Evolutionary conservation across 2,888 invertebrate genomes (phyloP).

Genomic region (Pollenia labialis): DNA sequence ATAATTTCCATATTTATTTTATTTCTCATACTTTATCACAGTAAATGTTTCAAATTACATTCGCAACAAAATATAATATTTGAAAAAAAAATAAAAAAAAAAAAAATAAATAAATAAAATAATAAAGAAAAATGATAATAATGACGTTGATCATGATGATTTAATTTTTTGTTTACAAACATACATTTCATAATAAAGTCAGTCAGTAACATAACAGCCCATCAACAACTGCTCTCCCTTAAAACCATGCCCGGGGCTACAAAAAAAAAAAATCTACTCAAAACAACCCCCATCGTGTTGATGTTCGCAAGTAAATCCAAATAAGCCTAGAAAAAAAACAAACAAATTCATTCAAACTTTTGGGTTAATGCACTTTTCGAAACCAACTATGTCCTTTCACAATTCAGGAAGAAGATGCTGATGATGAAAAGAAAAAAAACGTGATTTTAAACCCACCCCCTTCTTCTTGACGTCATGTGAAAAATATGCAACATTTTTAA

Average conservation of each 20-base stretch:
- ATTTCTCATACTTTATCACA: constrained; percentile 7
- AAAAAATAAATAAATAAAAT: not conserved
- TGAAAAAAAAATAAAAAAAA: not conserved
- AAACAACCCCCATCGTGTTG: constrained; percentile 54
- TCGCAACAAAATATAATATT: not conserved
- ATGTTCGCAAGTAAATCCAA: constrained; percentile 4
- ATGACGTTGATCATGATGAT: constrained; percentile 10
- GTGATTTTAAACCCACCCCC: constrained; percentile 7
- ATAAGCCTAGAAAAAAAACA: constrained; percentile 30
- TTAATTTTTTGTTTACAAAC: constrained; percentile 42
- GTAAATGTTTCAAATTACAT: constrained; percentile 20
- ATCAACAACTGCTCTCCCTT: constrained; percentile 45
- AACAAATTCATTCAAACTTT: constrained; percentile 51
- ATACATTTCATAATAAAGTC: constrained; percentile 67
- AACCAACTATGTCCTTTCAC: constrained; percentile 34
- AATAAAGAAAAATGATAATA: not conserved
- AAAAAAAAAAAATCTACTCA: constrained; percentile 26
- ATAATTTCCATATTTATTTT: constrained; percentile 21
- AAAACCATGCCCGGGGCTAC: constrained; percentile 11
- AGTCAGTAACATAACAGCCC: constrained; percentile 60
- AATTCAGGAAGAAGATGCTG: not conserved
- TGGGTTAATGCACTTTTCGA: constrained; percentile 71
- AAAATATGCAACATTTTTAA: constrained; percentile 68
- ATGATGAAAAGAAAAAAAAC: not conserved
- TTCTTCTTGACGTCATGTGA: constrained; percentile 21